These are phyloP conservation scores for Myopa testacea DNA, from an alignment of 2,888 invertebrate species.

Conservation along the genomic window DNA sequence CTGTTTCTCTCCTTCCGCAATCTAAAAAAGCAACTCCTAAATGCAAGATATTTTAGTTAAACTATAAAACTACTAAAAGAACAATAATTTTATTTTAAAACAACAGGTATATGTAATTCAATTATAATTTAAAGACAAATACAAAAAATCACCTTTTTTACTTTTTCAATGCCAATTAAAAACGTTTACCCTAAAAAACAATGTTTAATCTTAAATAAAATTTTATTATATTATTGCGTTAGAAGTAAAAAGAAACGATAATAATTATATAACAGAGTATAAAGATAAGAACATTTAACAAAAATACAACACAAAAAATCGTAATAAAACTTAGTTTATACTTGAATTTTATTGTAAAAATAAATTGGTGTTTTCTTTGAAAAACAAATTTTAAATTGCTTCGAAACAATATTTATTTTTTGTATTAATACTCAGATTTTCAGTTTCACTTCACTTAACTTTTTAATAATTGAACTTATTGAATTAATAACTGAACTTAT, in stretches of 20 bases:
- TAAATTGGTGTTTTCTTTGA: constrained; percentile 33
- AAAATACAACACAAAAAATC: constrained; percentile 29
- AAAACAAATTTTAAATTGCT: not conserved
- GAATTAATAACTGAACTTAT: too few species aligned
- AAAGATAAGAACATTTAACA: constrained; percentile 31
- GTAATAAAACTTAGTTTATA: constrained; percentile 39
- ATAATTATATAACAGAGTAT: constrained; percentile 22
- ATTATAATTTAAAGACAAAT: constrained; percentile 4
- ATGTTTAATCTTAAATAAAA: constrained; percentile 30
- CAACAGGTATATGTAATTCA: not conserved
- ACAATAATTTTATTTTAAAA: constrained; percentile 15
- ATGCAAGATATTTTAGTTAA: constrained; percentile 30
- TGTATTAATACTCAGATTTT: not conserved
- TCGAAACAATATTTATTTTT: not conserved
- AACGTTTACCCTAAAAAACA: constrained; percentile 19
- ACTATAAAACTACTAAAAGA: constrained; percentile 16
- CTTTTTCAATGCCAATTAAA: constrained; percentile 31
- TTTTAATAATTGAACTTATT: too few species aligned
- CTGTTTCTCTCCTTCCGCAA: constrained; percentile 1
- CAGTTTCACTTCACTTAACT: not conserved
- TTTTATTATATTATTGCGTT: constrained; percentile 29
- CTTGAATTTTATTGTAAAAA: constrained; percentile 36
- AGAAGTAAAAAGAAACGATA: constrained; percentile 28
- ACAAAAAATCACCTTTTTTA: constrained; percentile 23
- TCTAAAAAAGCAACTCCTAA: constrained; percentile 6